Percentiles rank a stretch among this genome's conserved stretches.
These are phyloP conservation scores for Clistopyga incitator DNA, from an alignment of 2,888 invertebrate species.

Conservation along the genomic window DNA sequence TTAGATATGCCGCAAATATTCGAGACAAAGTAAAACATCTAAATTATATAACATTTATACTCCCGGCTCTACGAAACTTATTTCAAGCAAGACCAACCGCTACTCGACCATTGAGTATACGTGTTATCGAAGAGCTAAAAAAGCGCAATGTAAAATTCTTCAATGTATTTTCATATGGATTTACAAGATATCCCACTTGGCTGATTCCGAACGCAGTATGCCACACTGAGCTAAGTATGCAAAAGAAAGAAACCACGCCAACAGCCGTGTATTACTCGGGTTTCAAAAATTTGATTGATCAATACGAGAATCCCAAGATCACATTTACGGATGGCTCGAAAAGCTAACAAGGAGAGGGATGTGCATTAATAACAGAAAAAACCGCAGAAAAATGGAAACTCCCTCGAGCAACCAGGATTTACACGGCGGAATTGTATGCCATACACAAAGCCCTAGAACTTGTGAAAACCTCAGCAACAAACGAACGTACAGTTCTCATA, in stretches of 20 bases:
- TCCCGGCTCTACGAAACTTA: not conserved
- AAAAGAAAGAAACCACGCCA: not conserved
- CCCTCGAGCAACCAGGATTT: not conserved
- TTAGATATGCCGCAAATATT: conserved; percentile 21
- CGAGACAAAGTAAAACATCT: not conserved
- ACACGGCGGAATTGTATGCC: not conserved
- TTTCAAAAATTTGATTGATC: not conserved
- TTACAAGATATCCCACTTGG: not conserved
- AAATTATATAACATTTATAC: not conserved
- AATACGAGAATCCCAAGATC: not conserved
- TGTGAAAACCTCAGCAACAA: not conserved
- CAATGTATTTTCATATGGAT: conserved; percentile 64
- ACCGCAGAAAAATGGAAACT: not conserved
- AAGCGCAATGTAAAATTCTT: conserved; percentile 76
- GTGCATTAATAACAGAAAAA: not conserved
- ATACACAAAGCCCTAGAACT: not conserved
- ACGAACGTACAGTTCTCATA: not conserved
- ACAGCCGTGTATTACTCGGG: not conserved
- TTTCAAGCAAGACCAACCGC: not conserved
- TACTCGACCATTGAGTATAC: conserved; percentile 18
- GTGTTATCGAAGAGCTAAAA: conserved; percentile 1
- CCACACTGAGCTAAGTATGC: not conserved
- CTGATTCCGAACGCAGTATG: not conserved
- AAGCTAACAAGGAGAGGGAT: conserved; percentile 4
- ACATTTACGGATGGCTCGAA: conserved; percentile 35